phyloP scores from a whole-genome alignment of 2,888 invertebrate genomes.

The Eupithecia centaureata region DNA sequence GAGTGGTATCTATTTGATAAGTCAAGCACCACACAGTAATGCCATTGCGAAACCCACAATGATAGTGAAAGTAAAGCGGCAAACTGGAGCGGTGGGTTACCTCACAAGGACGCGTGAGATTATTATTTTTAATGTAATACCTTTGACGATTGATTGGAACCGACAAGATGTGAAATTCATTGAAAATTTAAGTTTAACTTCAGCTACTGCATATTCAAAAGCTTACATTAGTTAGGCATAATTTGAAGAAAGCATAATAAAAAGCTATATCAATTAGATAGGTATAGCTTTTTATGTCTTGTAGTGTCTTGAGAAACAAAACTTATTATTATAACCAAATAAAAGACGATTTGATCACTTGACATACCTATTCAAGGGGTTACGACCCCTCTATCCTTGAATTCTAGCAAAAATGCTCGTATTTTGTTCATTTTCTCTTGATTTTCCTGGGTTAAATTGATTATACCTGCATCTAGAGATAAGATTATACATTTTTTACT shows the following conservation, averaged over 20 bases:
- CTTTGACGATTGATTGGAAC: constrained; percentile 9
- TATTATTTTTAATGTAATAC: constrained; percentile 27
- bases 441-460: no score
- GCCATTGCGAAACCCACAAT: constrained; percentile 73
- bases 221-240: neutral
- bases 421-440: no score
- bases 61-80: constrained; percentile 77
- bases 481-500: no score
- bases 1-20: constrained; percentile 33
- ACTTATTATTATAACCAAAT: no score
- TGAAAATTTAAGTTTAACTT: neutral
- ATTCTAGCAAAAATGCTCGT: no score
- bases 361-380: no score
- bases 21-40: constrained; percentile 50
- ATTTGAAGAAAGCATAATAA: neutral
- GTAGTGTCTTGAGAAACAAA: no score
- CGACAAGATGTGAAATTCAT: neutral
- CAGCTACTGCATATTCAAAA: neutral
- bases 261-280: no score
- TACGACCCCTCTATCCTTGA: no score
- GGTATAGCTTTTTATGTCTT: no score
- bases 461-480: no score
- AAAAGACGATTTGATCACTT: no score
- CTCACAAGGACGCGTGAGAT: constrained; percentile 72
- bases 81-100: constrained; percentile 78